Conservation (phyloP, 1,140 invertebrate genomes). For the Drosophila paulistorum region DNA sequence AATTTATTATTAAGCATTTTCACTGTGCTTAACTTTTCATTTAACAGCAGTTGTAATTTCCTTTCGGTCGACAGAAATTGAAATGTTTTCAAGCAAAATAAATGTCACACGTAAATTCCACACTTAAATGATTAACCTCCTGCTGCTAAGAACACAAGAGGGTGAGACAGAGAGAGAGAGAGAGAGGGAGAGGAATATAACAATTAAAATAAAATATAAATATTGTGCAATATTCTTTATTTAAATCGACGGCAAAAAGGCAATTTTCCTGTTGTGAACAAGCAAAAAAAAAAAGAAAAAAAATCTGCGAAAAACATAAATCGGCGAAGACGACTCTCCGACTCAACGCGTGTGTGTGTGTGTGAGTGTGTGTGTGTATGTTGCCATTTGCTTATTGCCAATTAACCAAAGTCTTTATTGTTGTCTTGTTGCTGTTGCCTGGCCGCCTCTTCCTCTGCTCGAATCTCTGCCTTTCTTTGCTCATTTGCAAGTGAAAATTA, state of each 20-base stretch:
- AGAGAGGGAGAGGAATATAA: conserved; percentile 35
- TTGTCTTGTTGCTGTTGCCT: conserved; percentile 54
- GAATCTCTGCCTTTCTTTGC: conserved; percentile 20
- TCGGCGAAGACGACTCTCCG: neutral
- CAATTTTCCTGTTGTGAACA: conserved; percentile 59
- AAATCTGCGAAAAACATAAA: conserved; percentile 50
- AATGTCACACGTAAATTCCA: conserved; percentile 61
- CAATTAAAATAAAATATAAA: conserved; percentile 75
- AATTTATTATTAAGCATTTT: conserved; percentile 8
- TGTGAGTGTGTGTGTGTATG: conserved; percentile 34
- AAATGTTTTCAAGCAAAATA: conserved; percentile 62
- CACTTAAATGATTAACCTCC: conserved; percentile 59
- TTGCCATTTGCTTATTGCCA: conserved; percentile 79
- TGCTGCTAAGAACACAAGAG: conserved; percentile 16
- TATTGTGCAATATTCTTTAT: conserved; percentile 69
- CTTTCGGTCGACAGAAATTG: conserved; percentile 26
- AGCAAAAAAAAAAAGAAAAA: neutral
- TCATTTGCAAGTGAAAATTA: conserved; percentile 67
- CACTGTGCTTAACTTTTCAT: conserved; percentile 10
- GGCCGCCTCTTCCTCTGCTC: neutral
- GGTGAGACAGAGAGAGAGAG: neutral
- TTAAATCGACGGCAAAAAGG: conserved; percentile 22
- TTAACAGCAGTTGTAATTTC: conserved; percentile 6
- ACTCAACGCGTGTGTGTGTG: neutral
- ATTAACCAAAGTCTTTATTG: conserved; percentile 79